phyloP scores from a whole-genome alignment of 2,113 vertebrate genomes.

The Castor canadensis region DNA sequence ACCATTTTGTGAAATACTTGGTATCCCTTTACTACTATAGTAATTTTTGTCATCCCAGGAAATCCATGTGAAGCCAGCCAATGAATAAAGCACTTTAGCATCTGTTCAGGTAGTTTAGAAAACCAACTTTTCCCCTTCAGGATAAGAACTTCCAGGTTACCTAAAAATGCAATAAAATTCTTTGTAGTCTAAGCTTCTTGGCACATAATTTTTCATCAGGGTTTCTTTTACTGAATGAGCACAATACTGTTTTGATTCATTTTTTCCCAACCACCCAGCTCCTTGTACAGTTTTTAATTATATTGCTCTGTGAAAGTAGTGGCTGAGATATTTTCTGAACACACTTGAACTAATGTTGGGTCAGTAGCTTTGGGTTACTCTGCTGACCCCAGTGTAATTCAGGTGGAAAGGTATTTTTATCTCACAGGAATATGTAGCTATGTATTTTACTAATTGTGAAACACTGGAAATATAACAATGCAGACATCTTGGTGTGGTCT shows the following conservation, averaged over 20 bases:
- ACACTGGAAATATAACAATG: conserved; percentile 78
- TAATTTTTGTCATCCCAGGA: conserved; percentile 76
- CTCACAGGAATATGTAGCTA: conserved; percentile 72
- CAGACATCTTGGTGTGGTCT: conserved; percentile 67
- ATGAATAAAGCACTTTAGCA: conserved; percentile 80
- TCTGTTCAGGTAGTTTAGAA: conserved; percentile 80
- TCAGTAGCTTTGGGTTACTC: conserved; percentile 62
- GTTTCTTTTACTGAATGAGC: conserved; percentile 75
- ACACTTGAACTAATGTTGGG: conserved; percentile 69
- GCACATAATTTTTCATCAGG: conserved; percentile 76
- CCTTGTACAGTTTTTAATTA: conserved; percentile 64
- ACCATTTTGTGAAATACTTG: conserved; percentile 70
- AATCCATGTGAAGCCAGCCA: conserved; percentile 73
- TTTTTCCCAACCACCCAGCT: conserved; percentile 27
- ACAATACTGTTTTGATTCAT: conserved; percentile 69
- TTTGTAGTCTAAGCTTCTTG: conserved; percentile 75
- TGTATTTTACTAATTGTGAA: conserved; percentile 78
- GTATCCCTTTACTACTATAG: conserved; percentile 68
- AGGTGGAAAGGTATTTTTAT: conserved; percentile 74
- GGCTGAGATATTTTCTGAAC: conserved; percentile 64
- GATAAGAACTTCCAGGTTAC: conserved; percentile 78
- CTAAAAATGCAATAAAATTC: conserved; percentile 81
- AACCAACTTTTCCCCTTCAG: conserved; percentile 72
- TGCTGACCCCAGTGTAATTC: conserved; percentile 73
- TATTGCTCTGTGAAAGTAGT: conserved; percentile 62